Evolutionary conservation across 1,140 invertebrate genomes (phyloP).

Genomic region (Gonioctena quinquepunctata): DNA sequence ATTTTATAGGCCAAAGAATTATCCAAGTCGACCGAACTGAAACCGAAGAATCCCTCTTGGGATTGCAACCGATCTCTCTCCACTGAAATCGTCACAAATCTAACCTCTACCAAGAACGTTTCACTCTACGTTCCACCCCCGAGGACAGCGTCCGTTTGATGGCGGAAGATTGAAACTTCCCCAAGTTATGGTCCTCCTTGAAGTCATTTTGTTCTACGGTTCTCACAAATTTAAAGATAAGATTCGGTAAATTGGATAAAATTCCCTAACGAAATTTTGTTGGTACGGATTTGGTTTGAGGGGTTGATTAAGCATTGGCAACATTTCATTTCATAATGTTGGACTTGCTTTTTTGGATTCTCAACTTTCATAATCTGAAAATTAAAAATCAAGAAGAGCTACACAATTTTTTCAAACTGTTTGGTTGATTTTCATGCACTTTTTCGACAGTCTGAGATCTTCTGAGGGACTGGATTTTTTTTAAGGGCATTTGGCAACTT

Average conservation of each 20-base stretch:
- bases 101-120: constrained; percentile 47
- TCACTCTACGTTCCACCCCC: constrained; percentile 44
- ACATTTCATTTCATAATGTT: too few relatives aligned
- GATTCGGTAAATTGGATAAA: background rate
- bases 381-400: too few relatives aligned
- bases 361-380: too few relatives aligned
- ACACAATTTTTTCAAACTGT: too few relatives aligned
- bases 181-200: background rate
- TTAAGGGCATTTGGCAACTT: too few relatives aligned
- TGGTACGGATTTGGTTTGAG: too few relatives aligned
- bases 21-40: constrained; percentile 39
- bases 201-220: background rate
- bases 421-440: too few relatives aligned
- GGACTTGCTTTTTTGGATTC: too few relatives aligned
- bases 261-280: background rate
- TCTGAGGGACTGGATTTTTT: too few relatives aligned
- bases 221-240: background rate
- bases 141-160: constrained; percentile 52
- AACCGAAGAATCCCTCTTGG: constrained; percentile 48
- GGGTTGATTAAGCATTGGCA: too few relatives aligned
- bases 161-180: constrained; percentile 39
- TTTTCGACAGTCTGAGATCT: too few relatives aligned
- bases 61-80: constrained; percentile 44
- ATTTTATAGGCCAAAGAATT: constrained; percentile 46
- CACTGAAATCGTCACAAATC: constrained; percentile 42